phyloP scores from a whole-genome alignment of 2,888 invertebrate species.

The Elysia crispata region DNA sequence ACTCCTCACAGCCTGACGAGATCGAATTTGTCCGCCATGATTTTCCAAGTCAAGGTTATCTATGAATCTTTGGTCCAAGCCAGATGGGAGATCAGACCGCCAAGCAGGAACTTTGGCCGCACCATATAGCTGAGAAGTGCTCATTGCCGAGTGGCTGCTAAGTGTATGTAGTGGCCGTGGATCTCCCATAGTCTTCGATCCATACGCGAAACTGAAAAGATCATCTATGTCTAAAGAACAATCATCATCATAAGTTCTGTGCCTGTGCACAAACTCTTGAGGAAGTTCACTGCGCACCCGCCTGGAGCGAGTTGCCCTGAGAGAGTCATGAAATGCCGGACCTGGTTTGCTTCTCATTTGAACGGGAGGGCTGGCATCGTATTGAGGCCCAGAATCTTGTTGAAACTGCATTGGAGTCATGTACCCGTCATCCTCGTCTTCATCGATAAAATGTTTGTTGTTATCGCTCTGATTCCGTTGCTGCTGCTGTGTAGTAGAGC shows the following conservation, averaged over 20 bases:
- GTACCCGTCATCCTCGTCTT: conserved; percentile 66
- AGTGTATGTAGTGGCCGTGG: conserved; percentile 44
- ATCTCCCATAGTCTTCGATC: conserved; percentile 12
- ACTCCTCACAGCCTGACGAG: conserved; percentile 41
- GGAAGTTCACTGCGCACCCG: conserved; percentile 57
- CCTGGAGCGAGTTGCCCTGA: conserved; percentile 53
- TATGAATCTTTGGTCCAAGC: conserved; percentile 45
- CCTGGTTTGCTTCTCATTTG: conserved; percentile 61
- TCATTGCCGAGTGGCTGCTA: conserved; percentile 38
- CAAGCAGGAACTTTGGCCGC: conserved; percentile 35
- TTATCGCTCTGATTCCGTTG: background rate
- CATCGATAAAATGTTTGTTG: conserved; percentile 23
- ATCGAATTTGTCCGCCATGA: conserved; percentile 48
- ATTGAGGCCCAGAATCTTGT: conserved; percentile 45
- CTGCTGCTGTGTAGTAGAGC: background rate
- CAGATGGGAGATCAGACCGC: conserved; percentile 33
- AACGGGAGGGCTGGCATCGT: conserved; percentile 54
- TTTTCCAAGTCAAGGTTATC: conserved; percentile 52
- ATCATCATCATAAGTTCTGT: conserved; percentile 31
- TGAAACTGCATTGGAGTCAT: conserved; percentile 65
- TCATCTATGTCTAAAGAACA: conserved; percentile 58
- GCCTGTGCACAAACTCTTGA: conserved; percentile 44
- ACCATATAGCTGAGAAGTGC: conserved; percentile 54
- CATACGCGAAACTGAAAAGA: conserved; percentile 58
- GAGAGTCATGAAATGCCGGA: conserved; percentile 57